Evolutionary conservation across 2,797 vertebrate species (phyloP), one percentile per base, ranked within the genome.

Genomic region (Malacoraja senta): DNA sequence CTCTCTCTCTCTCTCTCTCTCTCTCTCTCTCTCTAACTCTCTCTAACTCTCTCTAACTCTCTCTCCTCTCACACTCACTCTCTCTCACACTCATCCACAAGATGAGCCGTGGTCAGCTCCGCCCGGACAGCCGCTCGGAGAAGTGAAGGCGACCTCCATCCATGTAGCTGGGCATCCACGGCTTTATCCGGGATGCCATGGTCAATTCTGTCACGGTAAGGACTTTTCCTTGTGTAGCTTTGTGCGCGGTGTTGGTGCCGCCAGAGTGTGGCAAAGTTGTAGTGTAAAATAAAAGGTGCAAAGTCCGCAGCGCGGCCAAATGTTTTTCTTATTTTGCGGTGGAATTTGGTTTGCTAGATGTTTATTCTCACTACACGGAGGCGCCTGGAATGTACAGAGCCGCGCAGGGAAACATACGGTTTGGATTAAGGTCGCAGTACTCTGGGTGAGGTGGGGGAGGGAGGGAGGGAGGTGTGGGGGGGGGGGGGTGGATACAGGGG

Each of bases 171-270:
- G 95, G 95, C 94, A 95, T 96, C 96, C 95, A 96, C 96, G 96
- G 96, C 95, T 95, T 95, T 95, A 95, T 94, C 95, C 96, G 95
- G 95, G 96, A 97, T 97, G 97, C 96, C 97, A 97, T 97, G 97
- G 96, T 97, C 96, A 96, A 96, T 96, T 95, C 95, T 96, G 95
- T 96, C 96, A 96, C 96, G 96, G 96, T 97, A 97, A 97, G 96
- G 93, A 94, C 94, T 94, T 94, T 94, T 93, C 94, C 95, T 95
- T 94, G 44, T 58, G 94, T 93, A 15, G 84, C 93, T 94, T 94
- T 94, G 94, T 94, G 95, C 93, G 90, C 93, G 94, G 35, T 76
- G 44, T 93, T 72, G 21, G 79, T 65, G n/a, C 74, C 80, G 44
- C 65, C 72, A 65, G 94, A 94, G 94, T 79, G 93, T 93, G 92